Conservation (phyloP, 2,113 vertebrate species). For the Neogale vison region DNA sequence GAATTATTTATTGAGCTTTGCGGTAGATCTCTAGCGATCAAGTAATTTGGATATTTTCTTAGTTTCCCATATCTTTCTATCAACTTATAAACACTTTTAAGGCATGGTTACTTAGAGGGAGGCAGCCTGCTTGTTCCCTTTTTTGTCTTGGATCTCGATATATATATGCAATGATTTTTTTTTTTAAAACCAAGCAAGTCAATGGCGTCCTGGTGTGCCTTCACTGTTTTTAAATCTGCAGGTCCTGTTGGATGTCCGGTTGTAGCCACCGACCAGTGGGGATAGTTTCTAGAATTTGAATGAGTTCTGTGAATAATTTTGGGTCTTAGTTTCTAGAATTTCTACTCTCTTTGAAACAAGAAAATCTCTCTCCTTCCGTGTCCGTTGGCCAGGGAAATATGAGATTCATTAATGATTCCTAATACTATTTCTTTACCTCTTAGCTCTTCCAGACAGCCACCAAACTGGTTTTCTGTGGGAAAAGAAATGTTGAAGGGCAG, state of each 20-base stretch:
- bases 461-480: neutral
- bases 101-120: neutral
- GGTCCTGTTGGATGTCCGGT: neutral
- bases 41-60: constrained; percentile 4
- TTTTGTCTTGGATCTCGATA: neutral
- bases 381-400: neutral
- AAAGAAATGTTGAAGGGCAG: neutral
- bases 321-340: constrained; percentile 38
- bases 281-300: constrained; percentile 43
- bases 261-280: neutral
- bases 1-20: constrained; percentile 44
- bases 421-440: neutral
- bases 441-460: neutral
- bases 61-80: neutral
- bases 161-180: constrained; percentile 28
- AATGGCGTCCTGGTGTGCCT: neutral
- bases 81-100: neutral
- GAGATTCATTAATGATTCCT: neutral
- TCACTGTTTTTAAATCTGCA: neutral
- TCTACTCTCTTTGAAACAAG: constrained; percentile 35
- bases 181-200: constrained; percentile 15
- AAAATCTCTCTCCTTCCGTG: neutral
- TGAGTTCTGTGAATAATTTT: constrained; percentile 7
- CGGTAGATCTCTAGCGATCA: neutral
- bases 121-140: neutral